Percentiles rank a stretch among this genome's conserved stretches.
Conservation (phyloP, 2,888 invertebrate species). For the Liodrosophila aerea region DNA sequence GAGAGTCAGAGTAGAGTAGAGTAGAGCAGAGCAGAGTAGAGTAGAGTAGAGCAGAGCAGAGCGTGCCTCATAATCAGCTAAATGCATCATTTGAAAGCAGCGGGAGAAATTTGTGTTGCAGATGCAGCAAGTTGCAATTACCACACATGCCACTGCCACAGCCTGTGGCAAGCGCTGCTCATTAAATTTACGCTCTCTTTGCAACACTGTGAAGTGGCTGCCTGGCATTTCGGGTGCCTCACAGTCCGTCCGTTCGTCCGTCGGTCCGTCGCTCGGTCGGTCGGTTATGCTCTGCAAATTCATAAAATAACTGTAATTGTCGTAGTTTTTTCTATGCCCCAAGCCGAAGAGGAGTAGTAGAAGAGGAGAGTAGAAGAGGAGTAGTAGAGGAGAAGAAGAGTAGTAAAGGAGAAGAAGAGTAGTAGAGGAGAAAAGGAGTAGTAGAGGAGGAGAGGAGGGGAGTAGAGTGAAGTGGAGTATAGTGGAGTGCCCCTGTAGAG, state of each 20-base stretch:
- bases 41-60: background rate
- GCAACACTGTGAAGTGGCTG: slow-evolving; percentile 60
- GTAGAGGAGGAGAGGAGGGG: too few species aligned
- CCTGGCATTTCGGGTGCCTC: background rate
- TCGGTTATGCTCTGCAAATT: slow-evolving; percentile 75
- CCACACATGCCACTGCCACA: slow-evolving; percentile 23
- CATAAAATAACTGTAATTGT: slow-evolving; percentile 78
- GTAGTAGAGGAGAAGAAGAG: too few species aligned
- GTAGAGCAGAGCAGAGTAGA: too few species aligned
- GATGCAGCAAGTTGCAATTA: slow-evolving; percentile 29
- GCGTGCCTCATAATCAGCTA: slow-evolving; percentile 66
- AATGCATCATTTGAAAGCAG: slow-evolving; percentile 67
- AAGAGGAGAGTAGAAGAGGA: too few species aligned
- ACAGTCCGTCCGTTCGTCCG: too few species aligned
- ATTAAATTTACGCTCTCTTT: slow-evolving; percentile 76
- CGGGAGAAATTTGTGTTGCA: slow-evolving; percentile 51
- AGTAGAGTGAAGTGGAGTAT: too few species aligned
- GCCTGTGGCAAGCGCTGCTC: slow-evolving; percentile 45
- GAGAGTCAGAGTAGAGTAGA: too few species aligned
- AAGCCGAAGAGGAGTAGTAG: slow-evolving; percentile 15
- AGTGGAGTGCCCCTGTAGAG: too few species aligned
- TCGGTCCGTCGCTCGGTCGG: background rate
- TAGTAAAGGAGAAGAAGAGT: too few species aligned
- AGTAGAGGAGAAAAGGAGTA: too few species aligned
- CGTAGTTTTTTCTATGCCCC: slow-evolving; percentile 57